Evolutionary conservation across 2,113 vertebrate genomes (phyloP).

Genomic region (Brachypteracias leptosomus): DNA sequence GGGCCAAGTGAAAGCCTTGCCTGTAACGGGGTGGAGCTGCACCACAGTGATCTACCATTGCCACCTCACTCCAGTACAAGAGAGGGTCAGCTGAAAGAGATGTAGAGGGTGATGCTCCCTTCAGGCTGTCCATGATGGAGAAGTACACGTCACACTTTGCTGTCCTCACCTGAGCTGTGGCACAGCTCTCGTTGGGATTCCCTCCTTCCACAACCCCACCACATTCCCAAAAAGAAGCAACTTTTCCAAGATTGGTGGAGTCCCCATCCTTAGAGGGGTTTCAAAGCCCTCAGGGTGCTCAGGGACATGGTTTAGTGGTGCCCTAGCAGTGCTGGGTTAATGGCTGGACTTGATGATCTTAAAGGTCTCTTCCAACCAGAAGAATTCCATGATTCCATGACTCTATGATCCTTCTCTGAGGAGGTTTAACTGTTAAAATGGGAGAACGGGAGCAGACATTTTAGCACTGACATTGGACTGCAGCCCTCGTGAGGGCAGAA

Average conservation of each 20-base stretch:
- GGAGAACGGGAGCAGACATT: not conserved
- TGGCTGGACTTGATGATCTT: not conserved
- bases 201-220: not conserved
- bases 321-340: not conserved
- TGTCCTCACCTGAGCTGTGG: not conserved
- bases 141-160: not conserved
- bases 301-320: no score
- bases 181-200: not conserved
- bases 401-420: not conserved
- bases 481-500: accelerated
- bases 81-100: not conserved
- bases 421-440: not conserved
- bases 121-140: not conserved
- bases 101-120: not conserved
- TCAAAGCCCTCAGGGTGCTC: no score
- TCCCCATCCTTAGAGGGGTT: no score
- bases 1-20: not conserved
- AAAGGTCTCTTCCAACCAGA: not conserved
- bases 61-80: not conserved
- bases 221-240: not conserved
- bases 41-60: accelerated
- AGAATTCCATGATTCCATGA: not conserved
- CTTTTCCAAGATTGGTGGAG: not conserved
- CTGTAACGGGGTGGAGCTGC: not conserved
- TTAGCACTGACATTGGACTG: not conserved